A percentile compares a stretch with the other conserved stretches of the same genome.
phyloP scores from a whole-genome alignment of 1,140 invertebrate species.

The Anadara kagoshimensis region DNA sequence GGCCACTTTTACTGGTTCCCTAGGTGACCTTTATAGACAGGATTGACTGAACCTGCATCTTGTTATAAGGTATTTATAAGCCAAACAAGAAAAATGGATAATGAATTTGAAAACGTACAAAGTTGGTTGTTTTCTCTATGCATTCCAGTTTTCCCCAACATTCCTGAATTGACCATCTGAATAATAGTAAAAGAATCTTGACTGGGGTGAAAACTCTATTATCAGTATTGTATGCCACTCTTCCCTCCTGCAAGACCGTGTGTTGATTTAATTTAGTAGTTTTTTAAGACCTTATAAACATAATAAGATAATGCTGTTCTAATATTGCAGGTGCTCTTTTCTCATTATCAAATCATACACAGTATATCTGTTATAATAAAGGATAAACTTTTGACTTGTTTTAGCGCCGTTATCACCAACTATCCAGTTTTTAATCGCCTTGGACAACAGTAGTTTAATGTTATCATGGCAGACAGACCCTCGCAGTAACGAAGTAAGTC shows the following conservation, averaged over 20 bases:
- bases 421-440: constrained; percentile 31
- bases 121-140: too few species aligned
- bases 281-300: neutral
- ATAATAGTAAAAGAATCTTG: too few species aligned
- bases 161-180: too few species aligned
- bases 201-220: too few species aligned
- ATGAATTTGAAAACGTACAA: too few species aligned
- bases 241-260: neutral
- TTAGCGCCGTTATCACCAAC: constrained; percentile 41
- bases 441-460: constrained; percentile 38
- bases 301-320: neutral
- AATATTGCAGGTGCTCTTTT: neutral
- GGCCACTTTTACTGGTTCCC: too few species aligned
- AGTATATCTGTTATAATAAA: neutral
- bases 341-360: neutral
- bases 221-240: neutral
- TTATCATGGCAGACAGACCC: constrained; percentile 35
- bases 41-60: too few species aligned
- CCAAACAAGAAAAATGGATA: too few species aligned
- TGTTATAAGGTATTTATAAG: too few species aligned
- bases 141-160: too few species aligned
- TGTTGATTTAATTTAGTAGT: neutral
- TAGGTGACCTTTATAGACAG: too few species aligned
- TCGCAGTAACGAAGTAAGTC: constrained; percentile 36
- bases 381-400: constrained; percentile 8